Base-by-base conservation (phyloP, 1,140 invertebrate species). In the Habropoda laboriosa region DNA sequence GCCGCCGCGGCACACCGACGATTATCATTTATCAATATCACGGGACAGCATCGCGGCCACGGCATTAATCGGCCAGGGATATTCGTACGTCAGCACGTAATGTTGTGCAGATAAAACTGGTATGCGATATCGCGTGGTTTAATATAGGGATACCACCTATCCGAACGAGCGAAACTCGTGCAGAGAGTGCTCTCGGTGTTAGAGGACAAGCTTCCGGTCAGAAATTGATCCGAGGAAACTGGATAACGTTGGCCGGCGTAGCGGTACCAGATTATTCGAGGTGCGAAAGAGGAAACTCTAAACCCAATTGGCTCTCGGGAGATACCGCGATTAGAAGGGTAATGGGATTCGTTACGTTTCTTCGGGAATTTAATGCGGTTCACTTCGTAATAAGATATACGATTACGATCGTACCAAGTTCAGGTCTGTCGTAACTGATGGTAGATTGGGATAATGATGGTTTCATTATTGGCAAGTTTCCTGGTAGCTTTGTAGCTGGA, bases 1-100 rank as follows among this genome's bases (percentile, higher is more conserved):
- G n/a, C 30, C 5, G 35, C 16, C 3, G 55, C 30, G 57, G 32
- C 16, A 30, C 45, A 63, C 16, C 71, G 63, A 80, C 79, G 64
- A 88, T 79, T 81, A 83, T 82, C 85, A 79, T 87, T 87, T 88
- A 88, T 89, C 87, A 88, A 88, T 82, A 89, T 85, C 81, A 61
- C 61, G 79, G 30, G 60, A 32, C 49, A 30, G 40, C 58, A 57
- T 83, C 67, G 68, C 30, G 45, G 38, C 13, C 45, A 35, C 51
- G 57, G 16, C 27, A 64, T 53, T 60, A 78, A 72, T 66, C 77
- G 55, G 30, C 51, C 24, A n/a, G 16, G 7, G 13, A 27, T 47
- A 73, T 77, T 51, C 40, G 30, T 71, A 73, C 74, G 74, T 86
- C 78, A 61, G 47, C 76, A 42, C 63, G 63, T 79, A 81, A 85